Percentiles rank a stretch among this genome's conserved stretches.
These are phyloP conservation scores for Mormyrus iriodes DNA, from an alignment of 2,113 vertebrate genomes.

Conservation along the genomic window DNA sequence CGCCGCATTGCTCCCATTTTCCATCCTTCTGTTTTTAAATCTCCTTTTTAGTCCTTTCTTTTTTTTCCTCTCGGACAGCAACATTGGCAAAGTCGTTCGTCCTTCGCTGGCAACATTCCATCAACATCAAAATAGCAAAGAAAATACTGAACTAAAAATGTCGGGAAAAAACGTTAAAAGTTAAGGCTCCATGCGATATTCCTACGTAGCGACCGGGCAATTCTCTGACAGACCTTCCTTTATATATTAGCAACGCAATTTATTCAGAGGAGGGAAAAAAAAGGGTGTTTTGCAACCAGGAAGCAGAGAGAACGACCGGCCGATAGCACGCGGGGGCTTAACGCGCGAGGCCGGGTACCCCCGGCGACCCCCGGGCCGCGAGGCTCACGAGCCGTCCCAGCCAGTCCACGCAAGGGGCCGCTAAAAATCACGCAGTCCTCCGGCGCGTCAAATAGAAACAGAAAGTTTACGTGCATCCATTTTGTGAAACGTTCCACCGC, in stretches of 20 bases:
- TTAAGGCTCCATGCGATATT: neutral
- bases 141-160: neutral
- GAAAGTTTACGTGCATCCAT: neutral
- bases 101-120: neutral
- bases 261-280: slow-evolving; percentile 1
- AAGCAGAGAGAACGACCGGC: neutral
- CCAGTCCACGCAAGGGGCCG: neutral
- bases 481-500: neutral
- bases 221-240: neutral
- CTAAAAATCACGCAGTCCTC: neutral
- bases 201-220: neutral
- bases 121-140: neutral
- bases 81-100: neutral
- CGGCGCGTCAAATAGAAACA: neutral
- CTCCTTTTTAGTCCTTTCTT: neutral
- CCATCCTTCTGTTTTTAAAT: neutral
- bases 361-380: neutral
- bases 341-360: neutral
- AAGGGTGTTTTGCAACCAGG: slow-evolving; percentile 9
- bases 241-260: neutral
- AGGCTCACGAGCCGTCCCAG: neutral
- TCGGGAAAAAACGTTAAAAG: neutral
- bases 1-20: neutral
- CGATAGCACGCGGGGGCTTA: neutral
- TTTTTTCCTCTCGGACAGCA: neutral